A percentile compares a stretch with the other conserved stretches of the same genome.
Conservation (phyloP, 2,888 invertebrate genomes). For the Stenichneumon culpator region DNA sequence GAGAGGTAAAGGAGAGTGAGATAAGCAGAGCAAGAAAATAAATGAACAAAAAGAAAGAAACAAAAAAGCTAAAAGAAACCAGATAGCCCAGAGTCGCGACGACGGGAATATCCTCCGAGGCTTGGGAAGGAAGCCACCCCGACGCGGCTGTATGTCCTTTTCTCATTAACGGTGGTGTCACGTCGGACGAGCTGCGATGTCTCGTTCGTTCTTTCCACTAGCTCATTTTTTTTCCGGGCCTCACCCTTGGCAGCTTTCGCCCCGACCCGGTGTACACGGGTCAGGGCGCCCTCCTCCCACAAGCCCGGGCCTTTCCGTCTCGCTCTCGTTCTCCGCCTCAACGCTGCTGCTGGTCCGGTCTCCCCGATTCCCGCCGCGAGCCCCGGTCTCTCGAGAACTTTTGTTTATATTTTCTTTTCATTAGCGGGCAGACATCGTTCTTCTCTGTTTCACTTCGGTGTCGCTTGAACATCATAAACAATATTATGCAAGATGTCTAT, state of each 20-base stretch:
- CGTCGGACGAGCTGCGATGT: slow-evolving; percentile 61
- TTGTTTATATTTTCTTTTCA: slow-evolving; percentile 82
- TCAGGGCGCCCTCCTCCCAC: neutral
- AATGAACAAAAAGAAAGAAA: slow-evolving; percentile 7
- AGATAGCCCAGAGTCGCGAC: slow-evolving; percentile 34
- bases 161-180: slow-evolving; percentile 77
- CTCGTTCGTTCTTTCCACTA: slow-evolving; percentile 49
- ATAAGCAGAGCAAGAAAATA: slow-evolving; percentile 17
- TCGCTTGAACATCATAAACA: slow-evolving; percentile 18
- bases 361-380: slow-evolving; percentile 11
- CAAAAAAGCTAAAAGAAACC: neutral
- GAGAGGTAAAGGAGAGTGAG: neutral
- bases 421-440: slow-evolving; percentile 73
- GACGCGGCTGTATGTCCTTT: slow-evolving; percentile 71
- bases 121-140: slow-evolving; percentile 50
- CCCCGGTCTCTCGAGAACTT: slow-evolving; percentile 40
- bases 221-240: slow-evolving; percentile 28
- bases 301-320: slow-evolving; percentile 53
- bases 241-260: slow-evolving; percentile 52
- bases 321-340: slow-evolving; percentile 37
- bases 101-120: slow-evolving; percentile 55
- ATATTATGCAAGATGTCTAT: slow-evolving; percentile 12
- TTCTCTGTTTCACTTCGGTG: slow-evolving; percentile 22
- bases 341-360: slow-evolving; percentile 19
- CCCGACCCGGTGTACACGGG: slow-evolving; percentile 1